Percentiles rank a stretch among this genome's conserved stretches.
Conservation (phyloP, 2,888 invertebrate genomes). For the Arge pagana region DNA sequence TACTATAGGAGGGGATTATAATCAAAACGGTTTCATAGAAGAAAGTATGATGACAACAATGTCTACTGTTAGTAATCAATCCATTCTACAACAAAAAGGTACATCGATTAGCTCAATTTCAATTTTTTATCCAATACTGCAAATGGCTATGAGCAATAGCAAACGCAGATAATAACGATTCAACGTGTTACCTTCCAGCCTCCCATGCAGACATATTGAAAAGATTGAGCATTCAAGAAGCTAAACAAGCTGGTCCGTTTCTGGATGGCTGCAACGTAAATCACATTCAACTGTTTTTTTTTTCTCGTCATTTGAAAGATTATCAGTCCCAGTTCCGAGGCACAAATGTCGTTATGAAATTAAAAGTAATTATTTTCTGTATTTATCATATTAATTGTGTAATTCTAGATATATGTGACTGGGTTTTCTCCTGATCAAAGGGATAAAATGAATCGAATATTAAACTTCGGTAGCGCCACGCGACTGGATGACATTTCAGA, state of each 20-base stretch:
- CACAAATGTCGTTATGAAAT: background rate
- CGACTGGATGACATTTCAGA: constrained; percentile 77
- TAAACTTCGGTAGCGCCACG: constrained; percentile 83
- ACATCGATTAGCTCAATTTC: background rate
- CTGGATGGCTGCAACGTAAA: constrained; percentile 87
- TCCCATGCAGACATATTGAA: constrained; percentile 39
- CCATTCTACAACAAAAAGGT: constrained; percentile 2
- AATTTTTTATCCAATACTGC: background rate
- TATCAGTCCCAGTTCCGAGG: background rate
- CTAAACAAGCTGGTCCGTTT: constrained; percentile 77
- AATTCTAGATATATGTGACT: constrained; percentile 66
- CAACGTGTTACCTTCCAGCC: constrained; percentile 21
- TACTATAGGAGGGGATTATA: constrained; percentile 47
- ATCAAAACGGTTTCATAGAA: constrained; percentile 37
- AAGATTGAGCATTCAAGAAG: constrained; percentile 66
- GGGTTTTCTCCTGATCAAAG: constrained; percentile 68
- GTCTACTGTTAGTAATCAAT: constrained; percentile 31
- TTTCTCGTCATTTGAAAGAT: background rate
- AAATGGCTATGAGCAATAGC: background rate
- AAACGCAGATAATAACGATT: no score
- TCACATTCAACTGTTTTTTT: constrained; percentile 29
- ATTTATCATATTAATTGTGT: constrained; percentile 7
- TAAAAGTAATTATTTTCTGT: constrained; percentile 3
- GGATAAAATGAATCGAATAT: constrained; percentile 71
- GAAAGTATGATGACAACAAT: constrained; percentile 41